Percentiles rank a stretch among this genome's conserved stretches.
phyloP scores from a whole-genome alignment of 2,888 invertebrate genomes.

The Elmis aenea region DNA sequence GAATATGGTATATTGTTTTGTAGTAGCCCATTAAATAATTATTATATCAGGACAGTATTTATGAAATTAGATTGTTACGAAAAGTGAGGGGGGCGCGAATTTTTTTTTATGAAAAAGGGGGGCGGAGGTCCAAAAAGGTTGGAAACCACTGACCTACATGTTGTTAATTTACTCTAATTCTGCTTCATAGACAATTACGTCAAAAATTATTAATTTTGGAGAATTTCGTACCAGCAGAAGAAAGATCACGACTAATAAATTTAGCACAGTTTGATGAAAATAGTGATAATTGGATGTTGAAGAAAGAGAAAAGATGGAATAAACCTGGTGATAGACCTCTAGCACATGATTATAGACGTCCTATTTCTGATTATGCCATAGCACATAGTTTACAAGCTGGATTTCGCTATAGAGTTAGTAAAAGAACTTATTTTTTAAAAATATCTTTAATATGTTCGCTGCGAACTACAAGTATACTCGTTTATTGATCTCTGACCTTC shows the following conservation, averaged over 20 bases:
- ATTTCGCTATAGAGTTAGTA: slow-evolving; percentile 38
- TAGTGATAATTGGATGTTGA: slow-evolving; percentile 65
- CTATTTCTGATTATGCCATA: slow-evolving; percentile 42
- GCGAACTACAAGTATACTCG: too few relatives aligned
- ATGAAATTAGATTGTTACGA: too few relatives aligned
- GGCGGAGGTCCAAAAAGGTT: too few relatives aligned
- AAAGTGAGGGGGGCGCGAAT: too few relatives aligned
- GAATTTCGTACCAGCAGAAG: slow-evolving; percentile 83
- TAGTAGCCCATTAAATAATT: too few relatives aligned
- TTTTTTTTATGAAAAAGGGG: too few relatives aligned
- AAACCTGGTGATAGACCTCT: slow-evolving; percentile 37
- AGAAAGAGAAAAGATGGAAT: slow-evolving; percentile 37
- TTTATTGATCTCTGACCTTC: too few relatives aligned
- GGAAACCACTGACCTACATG: too few relatives aligned
- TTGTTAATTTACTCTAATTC: slow-evolving; percentile 7
- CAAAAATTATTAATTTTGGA: slow-evolving; percentile 84
- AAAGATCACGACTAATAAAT: slow-evolving; percentile 67
- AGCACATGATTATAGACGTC: slow-evolving; percentile 42
- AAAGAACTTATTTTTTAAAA: slow-evolving; percentile 1
- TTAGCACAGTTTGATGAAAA: slow-evolving; percentile 78
- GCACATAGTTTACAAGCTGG: slow-evolving; percentile 27
- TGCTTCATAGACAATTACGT: slow-evolving; percentile 77
- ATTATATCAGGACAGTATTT: too few relatives aligned
- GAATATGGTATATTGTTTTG: too few relatives aligned
- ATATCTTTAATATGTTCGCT: not conserved